Evolutionary conservation across 2,797 vertebrate genomes (phyloP), one percentile per base, ranked within the genome.

Genomic region (Sebastes itinus): DNA sequence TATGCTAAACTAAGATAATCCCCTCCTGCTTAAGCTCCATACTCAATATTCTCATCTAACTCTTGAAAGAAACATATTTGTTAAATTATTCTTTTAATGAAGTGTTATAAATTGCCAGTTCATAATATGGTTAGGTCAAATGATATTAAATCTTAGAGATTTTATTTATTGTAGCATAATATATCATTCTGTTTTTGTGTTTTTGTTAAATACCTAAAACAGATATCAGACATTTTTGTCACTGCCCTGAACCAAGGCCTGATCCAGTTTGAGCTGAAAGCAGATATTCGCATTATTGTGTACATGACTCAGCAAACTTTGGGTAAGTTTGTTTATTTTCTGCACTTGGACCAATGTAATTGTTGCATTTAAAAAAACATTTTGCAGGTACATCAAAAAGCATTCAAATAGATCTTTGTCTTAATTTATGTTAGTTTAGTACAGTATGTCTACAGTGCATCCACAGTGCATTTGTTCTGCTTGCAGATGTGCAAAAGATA

Each of bases 191-290:
- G 14, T 70, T 54, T 73, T 20, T 82, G 25, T 78, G 18, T 46
- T 32, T 80, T 67, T 81, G 3, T 81, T 25, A 5, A 55, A 75
- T 49, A 33, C 23, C 22, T 54, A 1, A 61, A 80, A 90, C 93
- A 99, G 98, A 96, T 97, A 86, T 96, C 96, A 46, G 96, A 97
- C 87, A 94, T 95, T 67, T 95, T 98, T 82, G 96, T 97, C 83
- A 97, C 95, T 64, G 96, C 97, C 70, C 95, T 99, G 85, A 99
- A 97, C 92, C 97, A 98, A 95, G 98, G 97, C 88, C 90, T 97
- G 91, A 95, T 99, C 82, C 96, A 98, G 88, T 99, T 99, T 93
- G 97, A 99, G 68, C 94, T 99, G 90, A 99, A 98, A 88, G 96
- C 98, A 4, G 96, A 97, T 6, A 95, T 97, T 67, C 96, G 95